Conservation (phyloP, 2,888 invertebrate genomes). For the Euspilapteryx auroguttella region DNA sequence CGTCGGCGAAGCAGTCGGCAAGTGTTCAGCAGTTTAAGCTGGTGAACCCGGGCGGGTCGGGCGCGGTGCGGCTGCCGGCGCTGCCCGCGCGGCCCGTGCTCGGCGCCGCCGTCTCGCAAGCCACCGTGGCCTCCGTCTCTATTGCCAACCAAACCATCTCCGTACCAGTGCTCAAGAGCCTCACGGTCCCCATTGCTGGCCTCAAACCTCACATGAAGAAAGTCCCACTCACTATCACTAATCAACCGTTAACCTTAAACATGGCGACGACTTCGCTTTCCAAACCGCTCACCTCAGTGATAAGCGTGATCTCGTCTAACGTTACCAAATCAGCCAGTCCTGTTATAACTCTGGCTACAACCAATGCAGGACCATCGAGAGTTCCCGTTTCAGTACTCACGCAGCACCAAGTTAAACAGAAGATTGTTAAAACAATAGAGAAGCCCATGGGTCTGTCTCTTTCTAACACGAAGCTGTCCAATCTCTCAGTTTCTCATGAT, state of each 20-base stretch:
- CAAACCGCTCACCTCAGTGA: constrained; percentile 45
- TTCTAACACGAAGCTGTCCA: constrained; percentile 55
- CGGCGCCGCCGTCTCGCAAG: constrained; percentile 59
- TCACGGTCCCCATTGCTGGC: constrained; percentile 33
- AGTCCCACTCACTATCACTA: constrained; percentile 32
- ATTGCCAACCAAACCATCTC: constrained; percentile 56
- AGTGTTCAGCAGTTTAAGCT: constrained; percentile 48
- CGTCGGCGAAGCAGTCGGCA: constrained; percentile 39
- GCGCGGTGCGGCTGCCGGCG: constrained; percentile 32
- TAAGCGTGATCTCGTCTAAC: constrained; percentile 50
- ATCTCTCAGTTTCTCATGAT: constrained; percentile 60
- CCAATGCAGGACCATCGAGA: constrained; percentile 26
- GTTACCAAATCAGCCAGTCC: constrained; percentile 37
- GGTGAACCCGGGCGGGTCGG: constrained; percentile 25
- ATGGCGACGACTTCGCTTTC: constrained; percentile 34
- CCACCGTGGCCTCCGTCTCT: constrained; percentile 58
- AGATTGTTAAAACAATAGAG: constrained; percentile 51
- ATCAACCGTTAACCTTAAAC: constrained; percentile 29
- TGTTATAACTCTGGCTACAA: constrained; percentile 36
- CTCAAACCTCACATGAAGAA: constrained; percentile 34
- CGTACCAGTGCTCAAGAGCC: constrained; percentile 45
- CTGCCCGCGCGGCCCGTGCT: constrained; percentile 45
- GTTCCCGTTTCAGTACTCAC: constrained; percentile 45
- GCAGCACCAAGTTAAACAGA: constrained; percentile 53
- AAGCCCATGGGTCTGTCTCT: constrained; percentile 53